Evolutionary conservation across 1,140 invertebrate genomes (phyloP), one percentile per base, ranked within the genome.

Genomic region (Zaprionus gabonicus): DNA sequence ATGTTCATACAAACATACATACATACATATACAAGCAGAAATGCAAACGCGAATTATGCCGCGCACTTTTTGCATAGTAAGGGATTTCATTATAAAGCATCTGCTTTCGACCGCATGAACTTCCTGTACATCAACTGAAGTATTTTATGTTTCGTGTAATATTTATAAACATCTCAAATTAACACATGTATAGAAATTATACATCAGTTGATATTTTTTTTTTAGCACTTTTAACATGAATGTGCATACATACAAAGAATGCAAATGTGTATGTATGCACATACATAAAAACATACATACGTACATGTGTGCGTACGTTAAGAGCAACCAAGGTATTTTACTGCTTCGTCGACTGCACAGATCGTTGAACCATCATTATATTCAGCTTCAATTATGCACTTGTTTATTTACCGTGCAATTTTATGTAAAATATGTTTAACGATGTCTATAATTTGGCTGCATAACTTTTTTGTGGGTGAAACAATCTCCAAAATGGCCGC

Each of bases 401-500:
- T 85, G 62, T 82, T 58, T 82, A 74, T 87, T 66, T 76, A 80
- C 75, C 59, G 70, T 69, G 67, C 64, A 71, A 71, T 76, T 84
- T 87, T 78, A 66, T 57, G 58, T 81, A 67, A 82, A 75, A 68
- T 74, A 80, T 76, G 77, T 80, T 72, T 66, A 71, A 66, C 65
- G 69, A 80, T 75, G 84, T 82, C 81, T 73, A 86, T 75, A 86
- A 82, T 75, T 83, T 77, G 73, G 84, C 78, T 88, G 84, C 84
- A 88, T 87, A 87, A 87, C 84, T 87, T 87, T 87, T 87, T 86
- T 82, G 80, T 86, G 80, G 76, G 81, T 85, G 82, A 85, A 85
- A 85, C 81, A 87, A 83, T 87, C 84, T 87, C 85, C 84, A 87
- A 87, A 87, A 87, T 87, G 84, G 84, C 84, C 84, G 84, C 81